phyloP scores from a whole-genome alignment of 2,888 invertebrate genomes.

The Luperina testacea region DNA sequence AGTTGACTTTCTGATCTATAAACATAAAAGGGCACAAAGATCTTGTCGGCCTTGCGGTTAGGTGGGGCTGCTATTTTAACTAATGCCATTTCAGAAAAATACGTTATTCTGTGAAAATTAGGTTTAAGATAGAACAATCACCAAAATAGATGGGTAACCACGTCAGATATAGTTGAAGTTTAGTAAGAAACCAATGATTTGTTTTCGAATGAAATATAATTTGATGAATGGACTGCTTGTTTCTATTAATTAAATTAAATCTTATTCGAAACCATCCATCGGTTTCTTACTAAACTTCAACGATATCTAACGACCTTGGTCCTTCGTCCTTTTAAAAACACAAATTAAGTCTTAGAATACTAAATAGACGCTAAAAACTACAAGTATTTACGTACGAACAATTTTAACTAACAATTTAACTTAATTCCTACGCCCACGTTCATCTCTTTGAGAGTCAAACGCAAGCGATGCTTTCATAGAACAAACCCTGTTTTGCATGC shows the following conservation, averaged over 20 bases:
- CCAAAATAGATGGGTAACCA: too few relatives aligned
- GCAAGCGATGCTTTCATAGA: constrained; percentile 8
- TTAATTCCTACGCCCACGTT: constrained; percentile 25
- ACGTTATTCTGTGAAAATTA: neutral
- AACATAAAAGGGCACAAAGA: constrained; percentile 64
- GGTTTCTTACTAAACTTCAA: too few relatives aligned
- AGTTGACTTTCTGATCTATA: constrained; percentile 62
- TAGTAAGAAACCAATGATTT: too few relatives aligned
- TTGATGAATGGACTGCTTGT: too few relatives aligned
- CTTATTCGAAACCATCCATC: neutral
- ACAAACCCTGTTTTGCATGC: constrained; percentile 43
- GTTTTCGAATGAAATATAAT: too few relatives aligned
- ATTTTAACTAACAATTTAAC: constrained; percentile 4
- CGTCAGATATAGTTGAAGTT: too few relatives aligned
- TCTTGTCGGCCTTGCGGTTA: constrained; percentile 59
- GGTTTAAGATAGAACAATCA: neutral
- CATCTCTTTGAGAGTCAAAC: constrained; percentile 42
- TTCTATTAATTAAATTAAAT: too few relatives aligned
- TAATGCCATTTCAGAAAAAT: neutral
- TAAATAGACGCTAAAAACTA: constrained; percentile 2
- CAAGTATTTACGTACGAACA: neutral
- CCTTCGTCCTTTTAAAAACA: constrained; percentile 14
- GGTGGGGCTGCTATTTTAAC: constrained; percentile 32
- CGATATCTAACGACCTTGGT: neutral
- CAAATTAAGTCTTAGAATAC: constrained; percentile 7